Evolutionary conservation across 1,140 invertebrate species (phyloP).

Genomic region (Heliconius nattereri): DNA sequence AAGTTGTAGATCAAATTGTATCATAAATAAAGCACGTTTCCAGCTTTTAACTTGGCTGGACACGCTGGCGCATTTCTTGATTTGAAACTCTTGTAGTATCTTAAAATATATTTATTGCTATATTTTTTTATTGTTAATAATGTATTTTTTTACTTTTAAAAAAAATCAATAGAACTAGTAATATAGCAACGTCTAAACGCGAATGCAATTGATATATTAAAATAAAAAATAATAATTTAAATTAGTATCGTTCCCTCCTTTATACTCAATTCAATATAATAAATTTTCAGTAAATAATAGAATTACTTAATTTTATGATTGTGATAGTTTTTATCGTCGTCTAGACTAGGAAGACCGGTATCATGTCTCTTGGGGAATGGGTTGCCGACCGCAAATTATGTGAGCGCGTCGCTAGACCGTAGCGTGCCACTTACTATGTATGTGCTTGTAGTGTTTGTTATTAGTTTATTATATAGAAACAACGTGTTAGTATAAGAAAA

Average conservation of each 20-base stretch:
- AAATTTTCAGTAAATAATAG: neutral
- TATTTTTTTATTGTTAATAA: no score
- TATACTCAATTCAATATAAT: neutral
- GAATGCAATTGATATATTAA: neutral
- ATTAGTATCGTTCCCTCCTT: neutral
- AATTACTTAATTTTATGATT: neutral
- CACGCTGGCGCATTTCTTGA: no score
- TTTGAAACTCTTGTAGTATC: no score
- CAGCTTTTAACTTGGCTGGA: no score
- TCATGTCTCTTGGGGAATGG: slow-evolving; percentile 60
- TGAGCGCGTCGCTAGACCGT: slow-evolving; percentile 63
- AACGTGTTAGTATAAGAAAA: neutral
- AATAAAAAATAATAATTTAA: no score
- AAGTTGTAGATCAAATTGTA: no score
- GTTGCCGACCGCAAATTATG: slow-evolving; percentile 74
- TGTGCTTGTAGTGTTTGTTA: slow-evolving; percentile 32
- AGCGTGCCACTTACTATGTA: slow-evolving; percentile 38
- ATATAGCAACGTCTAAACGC: no score
- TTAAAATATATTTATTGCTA: no score
- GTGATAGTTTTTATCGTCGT: slow-evolving; percentile 41
- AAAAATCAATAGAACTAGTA: no score
- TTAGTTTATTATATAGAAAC: slow-evolving; percentile 11
- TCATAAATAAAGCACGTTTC: no score
- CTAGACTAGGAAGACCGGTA: slow-evolving; percentile 62
- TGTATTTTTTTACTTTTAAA: no score